Evolutionary conservation across 1,140 invertebrate species (phyloP).

Genomic region (Tachypleus tridentatus): DNA sequence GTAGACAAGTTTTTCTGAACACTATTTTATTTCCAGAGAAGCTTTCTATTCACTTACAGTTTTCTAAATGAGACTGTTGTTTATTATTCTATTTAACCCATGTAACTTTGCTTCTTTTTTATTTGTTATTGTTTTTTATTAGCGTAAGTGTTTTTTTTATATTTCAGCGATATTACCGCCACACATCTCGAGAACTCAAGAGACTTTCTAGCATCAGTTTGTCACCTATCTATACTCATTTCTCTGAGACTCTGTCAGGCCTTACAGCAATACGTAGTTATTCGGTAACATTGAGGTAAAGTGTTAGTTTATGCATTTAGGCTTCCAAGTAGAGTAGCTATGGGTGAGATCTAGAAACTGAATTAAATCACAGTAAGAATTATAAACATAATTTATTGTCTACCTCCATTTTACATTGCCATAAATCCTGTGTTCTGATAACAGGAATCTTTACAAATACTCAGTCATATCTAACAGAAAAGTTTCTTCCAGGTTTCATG

Average conservation of each 20-base stretch:
- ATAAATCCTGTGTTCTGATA: background rate
- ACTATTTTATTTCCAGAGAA: too few species aligned
- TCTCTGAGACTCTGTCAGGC: slow-evolving; percentile 80
- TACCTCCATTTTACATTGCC: background rate
- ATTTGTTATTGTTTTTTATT: too few species aligned
- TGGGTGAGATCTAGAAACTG: too few species aligned
- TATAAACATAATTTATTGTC: background rate
- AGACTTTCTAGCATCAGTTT: slow-evolving; percentile 73
- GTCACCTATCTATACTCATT: slow-evolving; percentile 84
- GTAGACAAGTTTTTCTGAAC: too few species aligned
- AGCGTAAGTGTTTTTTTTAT: background rate
- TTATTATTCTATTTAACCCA: too few species aligned
- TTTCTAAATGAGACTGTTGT: too few species aligned
- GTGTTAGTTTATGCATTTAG: too few species aligned
- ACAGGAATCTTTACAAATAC: background rate
- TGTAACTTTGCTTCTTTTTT: too few species aligned
- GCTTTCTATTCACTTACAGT: too few species aligned
- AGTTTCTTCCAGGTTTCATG: slow-evolving; percentile 47
- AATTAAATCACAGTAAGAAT: background rate
- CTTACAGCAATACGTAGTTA: slow-evolving; percentile 71
- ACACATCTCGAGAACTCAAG: slow-evolving; percentile 84
- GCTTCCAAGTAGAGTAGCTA: too few species aligned
- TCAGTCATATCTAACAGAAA: background rate
- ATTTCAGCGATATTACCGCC: slow-evolving; percentile 40
- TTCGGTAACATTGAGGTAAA: slow-evolving; percentile 38